phyloP scores from a whole-genome alignment of 2,113 vertebrate genomes.

The Vidua macroura region DNA sequence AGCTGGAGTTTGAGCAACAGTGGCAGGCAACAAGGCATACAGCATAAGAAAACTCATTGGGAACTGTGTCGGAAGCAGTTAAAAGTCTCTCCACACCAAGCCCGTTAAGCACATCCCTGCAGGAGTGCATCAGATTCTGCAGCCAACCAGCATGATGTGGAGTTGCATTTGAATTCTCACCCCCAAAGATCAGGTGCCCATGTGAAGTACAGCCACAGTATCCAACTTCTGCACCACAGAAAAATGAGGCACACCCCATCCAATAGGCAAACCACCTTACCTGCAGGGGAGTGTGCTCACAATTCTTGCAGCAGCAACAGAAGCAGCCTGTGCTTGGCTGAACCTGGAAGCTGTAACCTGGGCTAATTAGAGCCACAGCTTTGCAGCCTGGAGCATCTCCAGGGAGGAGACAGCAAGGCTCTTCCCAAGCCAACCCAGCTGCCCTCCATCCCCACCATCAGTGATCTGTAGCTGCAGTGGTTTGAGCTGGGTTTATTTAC shows the following conservation, averaged over 20 bases:
- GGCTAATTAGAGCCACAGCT: not conserved
- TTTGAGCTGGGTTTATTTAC: conserved; percentile 56
- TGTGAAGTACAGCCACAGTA: not conserved
- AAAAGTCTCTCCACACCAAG: not conserved
- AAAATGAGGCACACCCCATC: not conserved
- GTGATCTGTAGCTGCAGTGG: not conserved
- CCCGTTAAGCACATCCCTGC: not conserved
- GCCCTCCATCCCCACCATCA: not conserved
- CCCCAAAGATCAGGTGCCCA: not conserved
- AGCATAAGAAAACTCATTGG: not conserved
- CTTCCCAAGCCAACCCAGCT: not conserved
- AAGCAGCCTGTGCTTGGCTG: not conserved
- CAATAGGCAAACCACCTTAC: not conserved
- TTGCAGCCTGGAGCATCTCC: not conserved
- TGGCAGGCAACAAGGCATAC: accelerated
- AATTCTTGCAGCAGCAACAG: not conserved
- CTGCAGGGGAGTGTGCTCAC: not conserved
- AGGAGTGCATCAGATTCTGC: not conserved
- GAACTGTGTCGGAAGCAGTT: not conserved
- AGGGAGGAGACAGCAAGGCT: not conserved
- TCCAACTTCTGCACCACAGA: not conserved
- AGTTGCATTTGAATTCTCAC: not conserved
- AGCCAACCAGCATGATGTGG: accelerated
- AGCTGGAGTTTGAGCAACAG: not conserved
- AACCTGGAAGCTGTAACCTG: not conserved